phyloP scores from a whole-genome alignment of 2,113 vertebrate species.

The Donacobius atricapilla region DNA sequence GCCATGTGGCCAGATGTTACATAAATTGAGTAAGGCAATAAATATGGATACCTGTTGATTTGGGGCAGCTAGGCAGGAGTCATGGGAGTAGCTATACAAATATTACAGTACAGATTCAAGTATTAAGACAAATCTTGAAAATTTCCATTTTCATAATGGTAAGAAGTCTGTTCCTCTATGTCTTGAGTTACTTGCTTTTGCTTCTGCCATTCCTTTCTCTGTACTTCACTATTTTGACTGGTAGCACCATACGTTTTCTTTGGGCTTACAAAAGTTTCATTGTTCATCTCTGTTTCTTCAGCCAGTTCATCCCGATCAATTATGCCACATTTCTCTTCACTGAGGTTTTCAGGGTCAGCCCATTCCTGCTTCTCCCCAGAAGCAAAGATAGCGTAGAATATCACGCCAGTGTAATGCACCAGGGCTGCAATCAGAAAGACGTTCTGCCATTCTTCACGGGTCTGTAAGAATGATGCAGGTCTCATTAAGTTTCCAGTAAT shows the following conservation, averaged over 20 bases:
- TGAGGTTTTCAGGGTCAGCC: slow-evolving; percentile 90
- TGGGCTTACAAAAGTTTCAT: slow-evolving; percentile 71
- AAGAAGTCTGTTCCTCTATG: slow-evolving; percentile 73
- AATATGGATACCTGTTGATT: slow-evolving; percentile 11
- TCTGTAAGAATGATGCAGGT: slow-evolving; percentile 72
- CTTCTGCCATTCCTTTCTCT: slow-evolving; percentile 77
- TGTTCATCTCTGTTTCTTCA: slow-evolving; percentile 86
- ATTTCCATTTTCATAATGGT: slow-evolving; percentile 79
- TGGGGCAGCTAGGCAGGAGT: not conserved
- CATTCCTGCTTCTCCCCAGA: slow-evolving; percentile 97
- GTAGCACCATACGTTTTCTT: slow-evolving; percentile 88
- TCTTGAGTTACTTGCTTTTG: slow-evolving; percentile 75
- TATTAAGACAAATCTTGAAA: slow-evolving; percentile 79
- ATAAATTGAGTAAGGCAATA: slow-evolving; percentile 26
- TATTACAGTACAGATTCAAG: not conserved
- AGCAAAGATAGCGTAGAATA: slow-evolving; percentile 96
- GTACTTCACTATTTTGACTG: slow-evolving; percentile 72
- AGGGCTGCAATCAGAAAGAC: slow-evolving; percentile 94
- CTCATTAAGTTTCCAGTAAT: not conserved
- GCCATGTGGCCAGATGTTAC: not conserved
- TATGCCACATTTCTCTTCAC: slow-evolving; percentile 91
- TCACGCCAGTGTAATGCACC: slow-evolving; percentile 93
- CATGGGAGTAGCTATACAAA: not conserved
- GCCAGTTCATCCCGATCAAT: slow-evolving; percentile 91
- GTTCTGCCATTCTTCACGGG: slow-evolving; percentile 95